Conservation (phyloP, 2,888 invertebrate genomes). For the Synergus japonicus region DNA sequence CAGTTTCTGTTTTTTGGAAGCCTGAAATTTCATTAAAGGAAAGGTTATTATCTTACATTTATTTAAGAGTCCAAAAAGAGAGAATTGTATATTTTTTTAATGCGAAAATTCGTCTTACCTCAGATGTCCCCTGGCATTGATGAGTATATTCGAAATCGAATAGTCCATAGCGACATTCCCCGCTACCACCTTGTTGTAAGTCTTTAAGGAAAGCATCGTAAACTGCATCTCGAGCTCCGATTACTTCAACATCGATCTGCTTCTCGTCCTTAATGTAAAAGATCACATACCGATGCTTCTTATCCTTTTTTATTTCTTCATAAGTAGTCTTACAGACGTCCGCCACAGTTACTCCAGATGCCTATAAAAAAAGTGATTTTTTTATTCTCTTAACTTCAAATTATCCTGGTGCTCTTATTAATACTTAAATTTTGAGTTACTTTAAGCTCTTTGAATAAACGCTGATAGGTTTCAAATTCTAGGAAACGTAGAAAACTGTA, state of each 20-base stretch:
- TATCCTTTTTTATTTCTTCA: slow-evolving; percentile 98
- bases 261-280: slow-evolving; percentile 97
- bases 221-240: slow-evolving; percentile 92
- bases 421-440: no score
- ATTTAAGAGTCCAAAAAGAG: not conserved
- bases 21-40: slow-evolving; percentile 72
- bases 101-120: slow-evolving; percentile 76
- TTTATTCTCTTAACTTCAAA: not conserved
- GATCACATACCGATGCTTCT: slow-evolving; percentile 97
- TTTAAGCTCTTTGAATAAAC: no score
- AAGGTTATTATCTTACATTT: not conserved
- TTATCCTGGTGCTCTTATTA: not conserved
- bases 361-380: slow-evolving; percentile 78
- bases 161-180: slow-evolving; percentile 98
- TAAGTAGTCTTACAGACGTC: slow-evolving; percentile 96
- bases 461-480: no score
- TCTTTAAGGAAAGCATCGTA: slow-evolving; percentile 97
- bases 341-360: slow-evolving; percentile 97
- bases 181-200: slow-evolving; percentile 92
- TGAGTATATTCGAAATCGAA: slow-evolving; percentile 99
- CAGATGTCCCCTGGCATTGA: slow-evolving; percentile 97
- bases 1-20: slow-evolving; percentile 97
- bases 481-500: no score
- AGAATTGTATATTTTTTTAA: not conserved
- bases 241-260: slow-evolving; percentile 96